Evolutionary conservation across 2,113 vertebrate species (phyloP).

Genomic region (Phasianus colchicus): DNA sequence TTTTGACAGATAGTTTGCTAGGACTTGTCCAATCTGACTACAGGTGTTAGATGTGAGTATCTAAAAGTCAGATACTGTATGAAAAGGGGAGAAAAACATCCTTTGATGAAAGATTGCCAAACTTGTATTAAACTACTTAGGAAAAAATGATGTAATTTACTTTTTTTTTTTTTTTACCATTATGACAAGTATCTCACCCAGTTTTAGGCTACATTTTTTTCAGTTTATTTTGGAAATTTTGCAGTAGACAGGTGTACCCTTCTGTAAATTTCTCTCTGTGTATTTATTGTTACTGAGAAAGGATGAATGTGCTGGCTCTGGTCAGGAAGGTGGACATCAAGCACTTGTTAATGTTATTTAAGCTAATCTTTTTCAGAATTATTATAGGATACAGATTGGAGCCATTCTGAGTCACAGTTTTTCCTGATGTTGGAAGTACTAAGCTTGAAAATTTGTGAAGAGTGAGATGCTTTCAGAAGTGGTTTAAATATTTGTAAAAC

Average conservation of each 20-base stretch:
- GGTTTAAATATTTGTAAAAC: background rate
- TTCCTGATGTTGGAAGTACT: background rate
- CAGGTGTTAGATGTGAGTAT: conserved; percentile 58
- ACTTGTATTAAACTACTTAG: conserved; percentile 15
- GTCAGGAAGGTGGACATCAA: background rate
- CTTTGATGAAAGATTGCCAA: conserved; percentile 46
- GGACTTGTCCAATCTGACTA: conserved; percentile 65
- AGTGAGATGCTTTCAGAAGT: background rate
- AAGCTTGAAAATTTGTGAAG: background rate
- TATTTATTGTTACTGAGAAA: background rate
- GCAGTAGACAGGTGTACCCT: background rate
- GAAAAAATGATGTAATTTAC: conserved; percentile 25
- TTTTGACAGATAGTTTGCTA: conserved; percentile 65
- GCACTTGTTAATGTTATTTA: background rate
- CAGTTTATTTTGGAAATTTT: background rate
- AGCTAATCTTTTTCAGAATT: background rate
- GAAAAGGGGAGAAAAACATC: conserved; percentile 36
- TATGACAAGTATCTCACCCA: background rate
- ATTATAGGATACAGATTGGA: background rate
- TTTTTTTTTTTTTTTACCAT: conserved; percentile 13
- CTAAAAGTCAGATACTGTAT: conserved; percentile 21
- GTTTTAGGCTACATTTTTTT: background rate
- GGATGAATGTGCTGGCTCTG: background rate
- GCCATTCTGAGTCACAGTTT: background rate
- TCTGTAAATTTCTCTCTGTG: background rate